Evolutionary conservation across 2,113 vertebrate genomes (phyloP).

Genomic region (Aythya baeri): DNA sequence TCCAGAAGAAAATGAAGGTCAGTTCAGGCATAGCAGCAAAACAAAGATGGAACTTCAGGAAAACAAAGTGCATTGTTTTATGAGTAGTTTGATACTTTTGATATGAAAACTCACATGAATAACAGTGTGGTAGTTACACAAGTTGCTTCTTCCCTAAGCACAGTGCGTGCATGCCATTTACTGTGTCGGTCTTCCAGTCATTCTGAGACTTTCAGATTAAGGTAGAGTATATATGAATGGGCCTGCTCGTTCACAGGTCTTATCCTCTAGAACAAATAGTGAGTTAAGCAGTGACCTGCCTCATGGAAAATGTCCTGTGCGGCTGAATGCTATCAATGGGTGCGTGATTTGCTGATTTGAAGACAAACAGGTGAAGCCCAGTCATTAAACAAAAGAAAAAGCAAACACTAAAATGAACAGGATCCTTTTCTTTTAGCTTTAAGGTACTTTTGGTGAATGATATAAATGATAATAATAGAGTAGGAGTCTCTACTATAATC

Average conservation of each 20-base stretch:
- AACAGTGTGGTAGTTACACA: not conserved
- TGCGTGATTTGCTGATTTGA: not conserved
- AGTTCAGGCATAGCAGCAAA: not conserved
- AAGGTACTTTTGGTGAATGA: not conserved
- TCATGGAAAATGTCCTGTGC: not conserved
- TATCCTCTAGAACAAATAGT: not conserved
- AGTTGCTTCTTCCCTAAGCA: not conserved
- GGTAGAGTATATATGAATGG: not conserved
- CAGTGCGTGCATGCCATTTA: fast-evolving
- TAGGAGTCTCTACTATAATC: not conserved
- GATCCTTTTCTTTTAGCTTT: not conserved
- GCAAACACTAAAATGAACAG: not conserved
- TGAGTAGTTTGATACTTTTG: not conserved
- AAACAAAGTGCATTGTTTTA: not conserved
- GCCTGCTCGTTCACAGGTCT: not conserved
- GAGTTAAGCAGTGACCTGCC: not conserved
- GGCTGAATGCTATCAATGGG: not conserved
- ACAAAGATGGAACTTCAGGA: not conserved
- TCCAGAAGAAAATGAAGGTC: not conserved
- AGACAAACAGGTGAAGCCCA: not conserved
- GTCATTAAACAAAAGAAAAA: conserved; percentile 18
- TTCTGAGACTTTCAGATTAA: not conserved
- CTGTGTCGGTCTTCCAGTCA: not conserved
- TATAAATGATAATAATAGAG: not conserved
- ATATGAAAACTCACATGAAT: not conserved